Conservation (phyloP, 2,113 vertebrate genomes). For the Pseudorectes ferrugineus region DNA sequence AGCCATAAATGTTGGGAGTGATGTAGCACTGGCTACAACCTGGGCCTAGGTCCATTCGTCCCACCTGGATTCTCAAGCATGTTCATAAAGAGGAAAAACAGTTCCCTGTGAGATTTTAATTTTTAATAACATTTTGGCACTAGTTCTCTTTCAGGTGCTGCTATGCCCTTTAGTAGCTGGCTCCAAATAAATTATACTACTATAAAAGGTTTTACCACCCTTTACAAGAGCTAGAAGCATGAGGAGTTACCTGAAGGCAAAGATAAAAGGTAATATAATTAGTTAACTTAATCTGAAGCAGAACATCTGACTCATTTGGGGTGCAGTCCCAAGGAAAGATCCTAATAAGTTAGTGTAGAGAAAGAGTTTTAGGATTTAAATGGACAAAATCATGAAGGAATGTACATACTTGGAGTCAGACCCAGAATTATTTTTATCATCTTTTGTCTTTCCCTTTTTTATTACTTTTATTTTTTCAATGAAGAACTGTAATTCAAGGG, state of each 20-base stretch:
- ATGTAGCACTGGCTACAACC: background rate
- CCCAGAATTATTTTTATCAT: background rate
- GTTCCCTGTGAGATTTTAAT: constrained; percentile 1
- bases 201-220: constrained; percentile 35
- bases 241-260: constrained; percentile 47
- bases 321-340: constrained; percentile 7
- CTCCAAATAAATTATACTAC: constrained; percentile 49
- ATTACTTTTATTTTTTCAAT: background rate
- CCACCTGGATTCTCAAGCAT: background rate
- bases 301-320: constrained; percentile 28
- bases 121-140: constrained; percentile 47
- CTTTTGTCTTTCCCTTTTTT: background rate
- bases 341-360: background rate
- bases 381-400: background rate
- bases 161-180: constrained; percentile 44
- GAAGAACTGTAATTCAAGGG: background rate
- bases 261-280: constrained; percentile 39
- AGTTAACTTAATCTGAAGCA: constrained; percentile 40
- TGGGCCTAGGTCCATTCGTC: background rate
- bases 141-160: constrained; percentile 20
- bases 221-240: background rate
- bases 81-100: background rate
- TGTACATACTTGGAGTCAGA: background rate
- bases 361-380: background rate
- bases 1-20: background rate